Evolutionary conservation across 2,113 vertebrate genomes (phyloP).

Genomic region (Tichodroma muraria): DNA sequence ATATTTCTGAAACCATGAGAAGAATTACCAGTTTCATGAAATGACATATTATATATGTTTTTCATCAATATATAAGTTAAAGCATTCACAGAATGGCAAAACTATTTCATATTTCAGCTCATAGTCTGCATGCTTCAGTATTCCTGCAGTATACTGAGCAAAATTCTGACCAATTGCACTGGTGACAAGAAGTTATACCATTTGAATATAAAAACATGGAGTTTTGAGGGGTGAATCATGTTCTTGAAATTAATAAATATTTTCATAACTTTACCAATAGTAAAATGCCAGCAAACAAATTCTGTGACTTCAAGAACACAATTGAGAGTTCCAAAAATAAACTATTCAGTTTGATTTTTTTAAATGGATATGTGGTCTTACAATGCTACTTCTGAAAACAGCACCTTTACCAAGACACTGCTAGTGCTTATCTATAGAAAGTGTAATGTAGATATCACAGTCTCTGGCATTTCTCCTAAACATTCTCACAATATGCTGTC

Average conservation of each 20-base stretch:
- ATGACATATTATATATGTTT: too few relatives aligned
- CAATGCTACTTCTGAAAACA: not conserved
- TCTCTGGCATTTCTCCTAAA: not conserved
- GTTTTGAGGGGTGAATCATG: not conserved
- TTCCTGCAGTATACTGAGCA: not conserved
- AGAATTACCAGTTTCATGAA: not conserved
- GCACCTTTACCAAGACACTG: not conserved
- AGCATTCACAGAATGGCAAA: not conserved
- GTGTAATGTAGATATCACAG: not conserved
- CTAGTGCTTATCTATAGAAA: not conserved
- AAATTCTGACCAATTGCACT: not conserved
- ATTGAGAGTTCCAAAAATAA: not conserved
- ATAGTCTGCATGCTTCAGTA: not conserved
- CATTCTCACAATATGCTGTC: not conserved
- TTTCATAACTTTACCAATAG: not conserved
- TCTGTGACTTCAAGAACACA: not conserved
- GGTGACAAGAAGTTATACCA: not conserved
- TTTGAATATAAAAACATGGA: not conserved
- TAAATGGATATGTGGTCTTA: not conserved
- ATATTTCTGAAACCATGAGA: not conserved
- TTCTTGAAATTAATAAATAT: not conserved
- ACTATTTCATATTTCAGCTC: not conserved
- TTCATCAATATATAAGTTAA: not conserved
- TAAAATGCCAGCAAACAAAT: not conserved
- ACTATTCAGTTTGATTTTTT: not conserved